These are phyloP conservation scores for Cephus runcator DNA, from an alignment of 2,888 invertebrate species.

Conservation along the genomic window DNA sequence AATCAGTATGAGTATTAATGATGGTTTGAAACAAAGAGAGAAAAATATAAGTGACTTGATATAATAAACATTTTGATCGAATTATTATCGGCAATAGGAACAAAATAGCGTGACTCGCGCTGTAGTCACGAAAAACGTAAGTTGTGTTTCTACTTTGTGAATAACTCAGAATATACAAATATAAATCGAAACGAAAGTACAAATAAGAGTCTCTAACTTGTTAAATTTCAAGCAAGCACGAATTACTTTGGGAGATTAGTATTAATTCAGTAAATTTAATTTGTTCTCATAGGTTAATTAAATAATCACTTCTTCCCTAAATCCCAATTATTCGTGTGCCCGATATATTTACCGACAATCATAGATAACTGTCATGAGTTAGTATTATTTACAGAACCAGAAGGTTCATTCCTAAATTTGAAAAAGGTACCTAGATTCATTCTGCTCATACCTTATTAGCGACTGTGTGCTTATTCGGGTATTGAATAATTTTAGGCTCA, in stretches of 20 bases:
- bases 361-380: background rate
- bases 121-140: background rate
- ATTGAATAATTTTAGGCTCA: slow-evolving; percentile 69
- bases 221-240: no score
- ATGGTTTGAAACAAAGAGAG: background rate
- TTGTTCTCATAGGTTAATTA: no score
- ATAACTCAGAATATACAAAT: background rate
- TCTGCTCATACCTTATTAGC: slow-evolving; percentile 43
- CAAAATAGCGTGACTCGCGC: background rate
- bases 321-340: no score
- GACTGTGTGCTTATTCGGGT: background rate
- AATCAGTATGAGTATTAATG: background rate
- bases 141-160: background rate
- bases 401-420: slow-evolving; percentile 4
- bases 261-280: no score
- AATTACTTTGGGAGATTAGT: no score
- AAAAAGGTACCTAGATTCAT: slow-evolving; percentile 12
- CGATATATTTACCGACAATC: background rate
- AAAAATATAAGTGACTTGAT: background rate
- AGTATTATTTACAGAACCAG: slow-evolving; percentile 5
- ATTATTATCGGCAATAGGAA: background rate
- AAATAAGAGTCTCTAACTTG: no score
- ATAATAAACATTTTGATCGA: background rate
- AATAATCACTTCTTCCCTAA: no score
- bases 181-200: background rate